These are phyloP conservation scores for Microctenopoma lineatum DNA, from an alignment of 2,797 vertebrate species.

Conservation along the genomic window DNA sequence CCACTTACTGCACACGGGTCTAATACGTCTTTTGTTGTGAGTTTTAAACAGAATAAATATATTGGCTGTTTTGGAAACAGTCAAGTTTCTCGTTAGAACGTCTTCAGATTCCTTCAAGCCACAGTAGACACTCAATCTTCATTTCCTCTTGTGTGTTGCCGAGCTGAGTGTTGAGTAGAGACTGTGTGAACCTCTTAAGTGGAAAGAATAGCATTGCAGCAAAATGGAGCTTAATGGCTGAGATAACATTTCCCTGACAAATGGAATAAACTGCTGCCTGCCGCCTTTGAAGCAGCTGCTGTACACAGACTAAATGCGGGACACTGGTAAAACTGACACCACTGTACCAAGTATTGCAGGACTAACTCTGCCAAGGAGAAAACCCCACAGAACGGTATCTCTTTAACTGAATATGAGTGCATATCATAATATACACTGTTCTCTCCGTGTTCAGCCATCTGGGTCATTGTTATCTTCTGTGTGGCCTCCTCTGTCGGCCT, in stretches of 20 bases:
- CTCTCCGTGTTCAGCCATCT: conserved; percentile 83
- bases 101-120: neutral
- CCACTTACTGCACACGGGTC: neutral
- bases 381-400: neutral
- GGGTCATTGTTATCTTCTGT: conserved; percentile 96
- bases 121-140: neutral
- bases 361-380: neutral
- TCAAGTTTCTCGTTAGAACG: neutral
- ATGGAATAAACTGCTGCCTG: no score
- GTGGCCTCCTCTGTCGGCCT: conserved; percentile 93
- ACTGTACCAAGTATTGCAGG: conserved; percentile 2
- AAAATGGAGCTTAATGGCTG: conserved; percentile 8
- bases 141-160: neutral
- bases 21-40: neutral
- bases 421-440: conserved; percentile 1
- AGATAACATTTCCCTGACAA: conserved; percentile 10
- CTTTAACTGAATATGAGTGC: neutral
- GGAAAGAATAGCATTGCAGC: neutral
- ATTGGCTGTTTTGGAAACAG: neutral
- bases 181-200: conserved; percentile 3
- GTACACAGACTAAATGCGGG: neutral
- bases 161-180: neutral
- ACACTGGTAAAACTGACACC: neutral
- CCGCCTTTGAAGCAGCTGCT: no score
- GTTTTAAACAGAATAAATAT: neutral